Conservation (phyloP, 2,888 invertebrate species). For the Acholoe squamosa region DNA sequence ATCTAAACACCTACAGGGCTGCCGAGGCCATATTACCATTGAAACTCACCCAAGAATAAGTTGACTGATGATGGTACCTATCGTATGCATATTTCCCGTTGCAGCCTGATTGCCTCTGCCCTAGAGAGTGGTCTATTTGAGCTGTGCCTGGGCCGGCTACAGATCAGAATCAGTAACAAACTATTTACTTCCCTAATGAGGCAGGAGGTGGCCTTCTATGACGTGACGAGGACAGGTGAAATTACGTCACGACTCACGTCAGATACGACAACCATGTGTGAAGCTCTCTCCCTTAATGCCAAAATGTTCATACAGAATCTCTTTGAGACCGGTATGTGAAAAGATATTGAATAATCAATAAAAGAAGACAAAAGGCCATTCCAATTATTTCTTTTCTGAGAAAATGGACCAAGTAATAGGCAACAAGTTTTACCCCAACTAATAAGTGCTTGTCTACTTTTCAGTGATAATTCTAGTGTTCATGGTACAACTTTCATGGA, state of each 20-base stretch:
- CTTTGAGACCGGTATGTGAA: conserved; percentile 77
- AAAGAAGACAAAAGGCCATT: too few relatives aligned
- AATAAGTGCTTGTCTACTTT: conserved; percentile 69
- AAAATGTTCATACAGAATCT: conserved; percentile 83
- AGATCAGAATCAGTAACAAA: conserved; percentile 78
- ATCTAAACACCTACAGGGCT: too few relatives aligned
- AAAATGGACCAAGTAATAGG: too few relatives aligned
- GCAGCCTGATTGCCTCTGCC: conserved; percentile 80
- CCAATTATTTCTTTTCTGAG: too few relatives aligned
- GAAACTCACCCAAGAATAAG: too few relatives aligned
- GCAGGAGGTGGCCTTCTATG: conserved; percentile 83
- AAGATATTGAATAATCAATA: not conserved
- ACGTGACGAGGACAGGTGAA: conserved; percentile 82
- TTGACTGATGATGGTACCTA: too few relatives aligned
- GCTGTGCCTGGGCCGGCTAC: conserved; percentile 80
- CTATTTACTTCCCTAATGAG: conserved; percentile 80
- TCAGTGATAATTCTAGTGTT: conserved; percentile 81
- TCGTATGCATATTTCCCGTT: too few relatives aligned
- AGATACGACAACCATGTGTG: conserved; percentile 83
- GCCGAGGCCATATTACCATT: too few relatives aligned
- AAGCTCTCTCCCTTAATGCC: conserved; percentile 82
- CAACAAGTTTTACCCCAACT: too few relatives aligned
- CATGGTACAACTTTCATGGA: conserved; percentile 83
- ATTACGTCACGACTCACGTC: conserved; percentile 83
- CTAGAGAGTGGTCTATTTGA: conserved; percentile 81